Evolutionary conservation across 2,797 vertebrate genomes (phyloP), one percentile per base, ranked within the genome.

Genomic region (Gambelia wislizenii): DNA sequence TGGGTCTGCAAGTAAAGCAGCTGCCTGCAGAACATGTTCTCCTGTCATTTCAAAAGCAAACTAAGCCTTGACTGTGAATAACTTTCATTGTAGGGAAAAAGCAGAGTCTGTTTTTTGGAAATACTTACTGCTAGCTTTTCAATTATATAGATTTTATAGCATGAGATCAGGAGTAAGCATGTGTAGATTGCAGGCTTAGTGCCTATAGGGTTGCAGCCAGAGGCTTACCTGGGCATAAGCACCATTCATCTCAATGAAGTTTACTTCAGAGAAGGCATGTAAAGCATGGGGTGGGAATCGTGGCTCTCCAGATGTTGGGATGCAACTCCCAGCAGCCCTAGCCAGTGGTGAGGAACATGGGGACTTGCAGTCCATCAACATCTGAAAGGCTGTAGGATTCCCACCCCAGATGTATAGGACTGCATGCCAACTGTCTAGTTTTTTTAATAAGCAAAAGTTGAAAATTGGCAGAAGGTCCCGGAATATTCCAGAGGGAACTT

Each of bases 11-110:
- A 82, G 77, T 47, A 86, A 0, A 7, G 49, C 64, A 33, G 64
- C 64, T 61, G 33, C 30, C 30, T 33, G 54, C 84, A 44, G 30
- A 59, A 77, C 67, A 16, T 54, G 22, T 83, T 80, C 67, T 42
- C 2, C 18, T 77, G 42, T 18, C 36, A 39, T 83, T 27, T 22
- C 54, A 14, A 77, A 76, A 88, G 6, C 18, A 54, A 52, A 52
- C 25, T 88, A 59, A 75, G 14, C 33, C 3, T 8, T 42, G 59
- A 44, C 20, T 30, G 52, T 84, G 54, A 93, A 92, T 67, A 36
- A 25, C 85, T 89, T 88, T 91, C 78, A 61, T 84, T 89, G 67
- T 14, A 22, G 85, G 91, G 86, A 78, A 95, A 67, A 77, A 83
- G 1, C n/a, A 85, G 84, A 44, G 44, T 27, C 49, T 54, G 2